Conservation (phyloP, 2,797 vertebrate genomes). For the Myotis pilosus region DNA sequence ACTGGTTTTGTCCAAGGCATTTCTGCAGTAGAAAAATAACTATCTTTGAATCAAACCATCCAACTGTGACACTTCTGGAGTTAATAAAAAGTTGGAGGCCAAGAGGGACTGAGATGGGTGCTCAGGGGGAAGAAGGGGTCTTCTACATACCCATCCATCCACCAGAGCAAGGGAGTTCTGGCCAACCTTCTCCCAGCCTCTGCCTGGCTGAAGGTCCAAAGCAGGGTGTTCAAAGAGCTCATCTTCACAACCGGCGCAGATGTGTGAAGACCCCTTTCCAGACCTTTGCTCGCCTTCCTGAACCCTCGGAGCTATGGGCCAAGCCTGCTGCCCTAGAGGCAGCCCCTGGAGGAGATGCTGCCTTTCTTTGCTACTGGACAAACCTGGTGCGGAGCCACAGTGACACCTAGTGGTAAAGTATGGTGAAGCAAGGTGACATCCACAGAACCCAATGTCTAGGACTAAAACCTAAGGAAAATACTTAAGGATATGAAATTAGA, state of each 20-base stretch:
- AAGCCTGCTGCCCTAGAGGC: not conserved
- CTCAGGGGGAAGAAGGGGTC: not conserved
- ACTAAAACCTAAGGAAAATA: conserved; percentile 62
- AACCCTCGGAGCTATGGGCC: not conserved
- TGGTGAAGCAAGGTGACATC: conserved; percentile 42
- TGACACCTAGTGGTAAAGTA: conserved; percentile 66
- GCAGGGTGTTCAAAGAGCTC: conserved; percentile 43
- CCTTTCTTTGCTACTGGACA: conserved; percentile 34
- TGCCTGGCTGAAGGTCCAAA: conserved; percentile 15
- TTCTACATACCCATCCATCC: not conserved
- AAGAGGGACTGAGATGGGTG: conserved; percentile 11
- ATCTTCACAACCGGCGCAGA: not conserved
- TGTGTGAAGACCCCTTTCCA: not conserved
- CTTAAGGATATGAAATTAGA: conserved; percentile 63
- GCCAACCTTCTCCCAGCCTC: not conserved
- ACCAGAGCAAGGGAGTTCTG: not conserved
- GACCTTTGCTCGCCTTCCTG: conserved; percentile 12
- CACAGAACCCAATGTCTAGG: not conserved
- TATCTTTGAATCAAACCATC: conserved; percentile 64
- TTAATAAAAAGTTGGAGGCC: conserved; percentile 52
- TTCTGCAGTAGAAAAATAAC: conserved; percentile 78
- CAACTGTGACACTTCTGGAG: conserved; percentile 46
- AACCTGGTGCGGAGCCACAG: conserved; percentile 59
- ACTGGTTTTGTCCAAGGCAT: conserved; percentile 74
- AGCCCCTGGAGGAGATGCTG: not conserved